phyloP scores from a whole-genome alignment of 2,797 vertebrate genomes.

The Notoglanidium macrostoma region DNA sequence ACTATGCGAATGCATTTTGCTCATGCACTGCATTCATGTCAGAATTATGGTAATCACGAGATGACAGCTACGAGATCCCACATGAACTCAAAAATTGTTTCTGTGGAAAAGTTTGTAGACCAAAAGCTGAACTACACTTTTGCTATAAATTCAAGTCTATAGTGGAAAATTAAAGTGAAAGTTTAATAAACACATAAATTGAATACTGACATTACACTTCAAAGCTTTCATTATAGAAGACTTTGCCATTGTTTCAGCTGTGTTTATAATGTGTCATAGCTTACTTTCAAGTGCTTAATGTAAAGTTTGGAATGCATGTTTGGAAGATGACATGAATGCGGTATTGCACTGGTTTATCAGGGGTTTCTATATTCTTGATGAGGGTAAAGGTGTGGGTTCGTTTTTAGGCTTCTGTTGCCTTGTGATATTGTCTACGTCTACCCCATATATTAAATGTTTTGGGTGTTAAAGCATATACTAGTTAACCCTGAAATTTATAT shows the following conservation, averaged over 20 bases:
- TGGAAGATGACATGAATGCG: not conserved
- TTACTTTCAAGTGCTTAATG: not conserved
- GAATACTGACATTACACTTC: not conserved
- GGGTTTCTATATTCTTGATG: not conserved
- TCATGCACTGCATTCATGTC: not conserved
- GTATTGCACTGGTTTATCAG: not conserved
- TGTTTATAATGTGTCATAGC: not conserved
- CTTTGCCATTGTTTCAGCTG: not conserved
- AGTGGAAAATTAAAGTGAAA: not conserved
- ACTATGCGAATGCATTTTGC: not conserved
- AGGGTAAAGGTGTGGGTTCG: not conserved
- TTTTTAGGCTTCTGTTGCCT: not conserved
- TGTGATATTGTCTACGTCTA: not conserved
- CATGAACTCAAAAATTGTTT: not conserved
- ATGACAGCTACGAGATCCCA: not conserved
- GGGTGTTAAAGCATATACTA: conserved; percentile 11
- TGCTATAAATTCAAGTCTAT: not conserved
- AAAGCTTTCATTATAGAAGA: not conserved
- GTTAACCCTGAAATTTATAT: conserved; percentile 24
- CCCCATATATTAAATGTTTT: not conserved
- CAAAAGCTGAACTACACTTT: not conserved
- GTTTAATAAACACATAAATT: not conserved
- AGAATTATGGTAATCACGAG: not conserved
- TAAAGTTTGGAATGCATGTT: not conserved
- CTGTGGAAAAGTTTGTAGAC: not conserved